Percentiles rank a stretch among this genome's conserved stretches.
Conservation (phyloP, 2,888 invertebrate genomes). For the Tipula unca region DNA sequence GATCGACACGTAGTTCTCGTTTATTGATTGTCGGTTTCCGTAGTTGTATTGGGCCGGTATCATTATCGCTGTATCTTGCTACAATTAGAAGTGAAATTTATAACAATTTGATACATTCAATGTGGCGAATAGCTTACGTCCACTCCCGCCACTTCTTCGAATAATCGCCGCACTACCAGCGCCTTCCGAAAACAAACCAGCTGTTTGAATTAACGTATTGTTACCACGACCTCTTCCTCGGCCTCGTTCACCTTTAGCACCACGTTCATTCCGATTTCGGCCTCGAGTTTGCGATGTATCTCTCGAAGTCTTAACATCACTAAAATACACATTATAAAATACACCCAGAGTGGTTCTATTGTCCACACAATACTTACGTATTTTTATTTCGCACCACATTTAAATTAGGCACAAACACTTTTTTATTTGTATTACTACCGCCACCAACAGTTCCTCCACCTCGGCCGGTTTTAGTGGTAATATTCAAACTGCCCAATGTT, state of each 20-base stretch:
- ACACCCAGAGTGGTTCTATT: background rate
- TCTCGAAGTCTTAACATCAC: constrained; percentile 40
- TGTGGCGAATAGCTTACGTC: constrained; percentile 29
- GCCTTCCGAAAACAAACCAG: constrained; percentile 41
- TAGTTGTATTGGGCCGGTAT: constrained; percentile 28
- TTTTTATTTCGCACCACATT: constrained; percentile 54
- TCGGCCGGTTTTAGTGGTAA: constrained; percentile 25
- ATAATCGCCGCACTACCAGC: constrained; percentile 25
- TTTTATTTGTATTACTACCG: constrained; percentile 40
- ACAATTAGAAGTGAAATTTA: background rate
- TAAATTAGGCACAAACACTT: constrained; percentile 52
- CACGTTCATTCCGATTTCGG: constrained; percentile 30
- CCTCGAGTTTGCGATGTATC: constrained; percentile 34
- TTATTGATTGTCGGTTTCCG: constrained; percentile 32
- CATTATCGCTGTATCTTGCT: constrained; percentile 25
- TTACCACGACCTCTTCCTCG: constrained; percentile 27
- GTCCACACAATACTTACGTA: constrained; percentile 31
- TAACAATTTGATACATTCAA: background rate
- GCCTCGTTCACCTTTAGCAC: constrained; percentile 27
- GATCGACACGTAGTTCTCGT: constrained; percentile 32
- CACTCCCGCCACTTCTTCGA: background rate
- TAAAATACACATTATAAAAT: constrained; percentile 24
- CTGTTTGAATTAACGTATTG: constrained; percentile 36
- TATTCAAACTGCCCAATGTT: constrained; percentile 45
- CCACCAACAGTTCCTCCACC: constrained; percentile 36